A percentile compares a stretch with the other conserved stretches of the same genome.
phyloP scores from a whole-genome alignment of 2,113 vertebrate species.

The Hippoglossus stenolepis region DNA sequence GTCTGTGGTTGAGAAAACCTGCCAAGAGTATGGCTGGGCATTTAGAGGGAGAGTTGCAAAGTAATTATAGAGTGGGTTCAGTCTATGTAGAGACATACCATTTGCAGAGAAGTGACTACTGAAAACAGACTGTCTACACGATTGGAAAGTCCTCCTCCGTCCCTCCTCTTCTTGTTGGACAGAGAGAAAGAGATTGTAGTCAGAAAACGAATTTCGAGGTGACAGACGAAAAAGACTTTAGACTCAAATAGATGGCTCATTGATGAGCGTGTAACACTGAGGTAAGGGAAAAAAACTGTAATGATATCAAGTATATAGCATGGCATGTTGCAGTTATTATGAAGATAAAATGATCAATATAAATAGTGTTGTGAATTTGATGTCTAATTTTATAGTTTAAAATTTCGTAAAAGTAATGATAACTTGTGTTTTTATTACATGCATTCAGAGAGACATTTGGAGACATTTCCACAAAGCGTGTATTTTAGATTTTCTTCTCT shows the following conservation, averaged over 20 bases:
- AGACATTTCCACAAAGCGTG: background rate
- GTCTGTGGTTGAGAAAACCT: conserved; percentile 55
- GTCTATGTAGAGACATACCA: conserved; percentile 66
- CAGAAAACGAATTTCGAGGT: conserved; percentile 46
- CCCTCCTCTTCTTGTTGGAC: conserved; percentile 63
- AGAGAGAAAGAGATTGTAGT: conserved; percentile 40
- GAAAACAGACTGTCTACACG: conserved; percentile 59
- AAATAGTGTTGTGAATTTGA: background rate
- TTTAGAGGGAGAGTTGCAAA: conserved; percentile 63
- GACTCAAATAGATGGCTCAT: conserved; percentile 8
- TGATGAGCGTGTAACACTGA: conserved; percentile 24
- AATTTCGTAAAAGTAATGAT: background rate
- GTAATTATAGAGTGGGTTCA: conserved; percentile 76
- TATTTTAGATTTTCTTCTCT: conserved; percentile 4
- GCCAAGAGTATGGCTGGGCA: conserved; percentile 65
- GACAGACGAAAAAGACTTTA: conserved; percentile 31
- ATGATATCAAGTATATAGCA: too few relatives aligned
- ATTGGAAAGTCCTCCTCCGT: conserved; percentile 64
- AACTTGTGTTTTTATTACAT: background rate
- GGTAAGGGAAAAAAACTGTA: conserved; percentile 50
- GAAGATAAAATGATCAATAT: background rate
- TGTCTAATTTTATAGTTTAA: background rate
- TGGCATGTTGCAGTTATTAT: background rate
- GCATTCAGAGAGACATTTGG: background rate
- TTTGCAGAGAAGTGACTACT: conserved; percentile 60